Conservation (phyloP, 2,113 vertebrate species). For the Pelecanoides urinatrix region DNA sequence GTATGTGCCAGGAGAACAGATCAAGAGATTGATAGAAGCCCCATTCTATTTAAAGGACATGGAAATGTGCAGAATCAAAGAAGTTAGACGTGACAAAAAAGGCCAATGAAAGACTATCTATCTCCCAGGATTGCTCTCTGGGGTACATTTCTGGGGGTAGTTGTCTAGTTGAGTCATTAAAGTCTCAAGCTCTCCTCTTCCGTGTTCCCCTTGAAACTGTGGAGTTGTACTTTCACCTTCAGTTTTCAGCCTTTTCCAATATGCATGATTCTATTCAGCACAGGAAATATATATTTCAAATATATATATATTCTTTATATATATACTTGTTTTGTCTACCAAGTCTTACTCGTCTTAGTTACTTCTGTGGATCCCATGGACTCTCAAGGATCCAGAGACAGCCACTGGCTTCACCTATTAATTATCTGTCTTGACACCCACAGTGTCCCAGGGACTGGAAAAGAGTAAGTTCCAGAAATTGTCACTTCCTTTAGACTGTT, state of each 20-base stretch:
- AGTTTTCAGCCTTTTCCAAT: background rate
- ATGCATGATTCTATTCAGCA: background rate
- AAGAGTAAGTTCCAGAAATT: background rate
- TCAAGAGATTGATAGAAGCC: background rate
- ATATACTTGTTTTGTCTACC: background rate
- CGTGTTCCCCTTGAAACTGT: background rate
- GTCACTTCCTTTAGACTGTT: background rate
- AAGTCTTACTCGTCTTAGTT: background rate
- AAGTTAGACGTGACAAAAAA: background rate
- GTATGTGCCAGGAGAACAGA: background rate
- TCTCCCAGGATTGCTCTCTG: background rate
- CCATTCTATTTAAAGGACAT: background rate
- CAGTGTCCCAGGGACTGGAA: background rate
- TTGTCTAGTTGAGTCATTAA: background rate
- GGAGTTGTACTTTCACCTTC: background rate
- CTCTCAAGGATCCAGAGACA: background rate
- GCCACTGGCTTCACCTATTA: background rate
- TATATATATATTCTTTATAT: background rate
- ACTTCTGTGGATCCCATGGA: background rate
- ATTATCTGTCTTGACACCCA: background rate
- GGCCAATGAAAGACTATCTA: background rate
- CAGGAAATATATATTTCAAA: background rate
- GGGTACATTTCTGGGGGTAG: background rate
- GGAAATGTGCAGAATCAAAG: background rate
- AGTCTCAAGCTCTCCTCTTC: background rate